Conservation (phyloP, 2,797 vertebrate genomes). For the Toxotes lorentzi region DNA sequence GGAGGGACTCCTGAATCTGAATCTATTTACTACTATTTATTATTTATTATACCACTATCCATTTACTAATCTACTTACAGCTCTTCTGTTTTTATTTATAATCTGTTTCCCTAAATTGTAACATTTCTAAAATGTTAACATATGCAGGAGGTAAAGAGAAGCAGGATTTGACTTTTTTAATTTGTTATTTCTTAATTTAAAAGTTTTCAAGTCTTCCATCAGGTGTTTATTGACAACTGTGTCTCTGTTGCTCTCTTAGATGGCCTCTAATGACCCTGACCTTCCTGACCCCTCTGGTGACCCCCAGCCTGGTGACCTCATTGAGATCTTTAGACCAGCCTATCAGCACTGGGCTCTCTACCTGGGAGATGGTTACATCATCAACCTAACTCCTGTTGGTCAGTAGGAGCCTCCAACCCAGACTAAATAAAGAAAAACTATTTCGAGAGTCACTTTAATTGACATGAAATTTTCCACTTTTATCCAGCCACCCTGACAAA, state of each 20-base stretch:
- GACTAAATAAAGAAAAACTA: neutral
- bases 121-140: neutral
- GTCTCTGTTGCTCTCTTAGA: constrained; percentile 73
- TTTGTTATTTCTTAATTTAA: neutral
- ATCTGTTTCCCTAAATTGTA: constrained; percentile 1
- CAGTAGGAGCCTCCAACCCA: constrained; percentile 62
- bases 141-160: neutral
- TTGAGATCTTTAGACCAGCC: constrained; percentile 92
- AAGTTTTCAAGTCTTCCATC: too few species aligned
- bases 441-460: neutral
- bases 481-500: neutral
- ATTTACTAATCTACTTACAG: too few species aligned
- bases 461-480: neutral
- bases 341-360: constrained; percentile 98
- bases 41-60: too few species aligned
- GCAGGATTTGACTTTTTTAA: neutral
- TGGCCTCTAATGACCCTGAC: constrained; percentile 88
- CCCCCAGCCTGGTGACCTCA: constrained; percentile 93
- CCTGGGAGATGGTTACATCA: constrained; percentile 93
- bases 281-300: constrained; percentile 77
- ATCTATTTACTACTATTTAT: constrained; percentile 2
- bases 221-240: too few species aligned
- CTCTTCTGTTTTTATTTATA: too few species aligned
- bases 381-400: constrained; percentile 93
- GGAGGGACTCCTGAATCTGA: neutral